Base-by-base conservation (phyloP, 2,888 invertebrate species). In the Nomada hirtipes region DNA sequence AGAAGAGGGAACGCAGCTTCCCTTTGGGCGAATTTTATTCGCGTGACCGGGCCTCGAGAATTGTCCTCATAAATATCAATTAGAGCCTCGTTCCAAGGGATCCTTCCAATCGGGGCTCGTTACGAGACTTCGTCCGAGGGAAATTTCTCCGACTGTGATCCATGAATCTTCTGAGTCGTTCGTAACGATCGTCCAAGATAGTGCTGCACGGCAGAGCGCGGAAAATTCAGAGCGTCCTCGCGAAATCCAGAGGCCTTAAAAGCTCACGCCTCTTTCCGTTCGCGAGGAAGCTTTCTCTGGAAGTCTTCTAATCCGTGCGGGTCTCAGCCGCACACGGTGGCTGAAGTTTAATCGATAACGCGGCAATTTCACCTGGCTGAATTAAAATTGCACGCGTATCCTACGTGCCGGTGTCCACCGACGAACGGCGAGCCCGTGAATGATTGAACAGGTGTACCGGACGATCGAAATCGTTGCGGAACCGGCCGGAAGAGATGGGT, bases 281-380 rank as follows among this genome's bases (percentile, higher is more conserved):
- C 42, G 11, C 57, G 26, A 47, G 64, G 42, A 65, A 55, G 53
- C 59, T 44, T 52, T 61, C 50, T 55, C 61, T 44, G 67, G 44
- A 67, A 82, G 64, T 75, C 75, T 67, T 60, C 71, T 82, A 79
- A 84, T 73, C 76, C 70, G 69, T 26, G 60, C 69, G 26, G 23
- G 55, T 15, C 73, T 73, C 72, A 60, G 67, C 72, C 55, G 61
- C 57, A 13, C 42, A 36, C n/a, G 23, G 57, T 42, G 42, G 53
- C 44, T 65, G 61, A 69, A 67, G 73, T 79, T 85, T 81, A 86
- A 83, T 86, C 85, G 81, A 85, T 80, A 80, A 18, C 52, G 42
- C 73, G 42, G 70, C 82, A 77, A 79, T 84, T 85, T 68, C 77
- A 57, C 74, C 36, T 36, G 18, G 44, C 10, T 55, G 53, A 80